Evolutionary conservation across 2,888 invertebrate species (phyloP).

Genomic region (Teinopalpus imperialis): DNA sequence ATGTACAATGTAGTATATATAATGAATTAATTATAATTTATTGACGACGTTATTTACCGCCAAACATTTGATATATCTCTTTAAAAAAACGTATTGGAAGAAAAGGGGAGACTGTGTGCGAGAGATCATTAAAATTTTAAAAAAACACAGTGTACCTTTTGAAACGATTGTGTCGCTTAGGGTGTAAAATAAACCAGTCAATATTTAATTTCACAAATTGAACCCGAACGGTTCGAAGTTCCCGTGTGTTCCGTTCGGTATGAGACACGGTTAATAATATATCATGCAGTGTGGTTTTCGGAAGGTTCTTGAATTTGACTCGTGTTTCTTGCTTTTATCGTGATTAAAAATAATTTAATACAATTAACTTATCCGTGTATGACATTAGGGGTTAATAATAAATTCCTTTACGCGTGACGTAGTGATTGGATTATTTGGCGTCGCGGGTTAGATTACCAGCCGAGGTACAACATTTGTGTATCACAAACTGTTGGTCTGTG

Average conservation of each 20-base stretch:
- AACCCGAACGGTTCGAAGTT: neutral
- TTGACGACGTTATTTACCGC: too few species aligned
- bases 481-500: too few species aligned
- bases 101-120: neutral
- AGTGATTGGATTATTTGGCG: too few species aligned
- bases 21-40: too few species aligned
- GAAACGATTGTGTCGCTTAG: constrained; percentile 18
- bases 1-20: too few species aligned
- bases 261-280: neutral
- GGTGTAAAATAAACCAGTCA: constrained; percentile 1
- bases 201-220: constrained; percentile 10
- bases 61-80: too few species aligned
- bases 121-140: constrained; percentile 1
- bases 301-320: neutral
- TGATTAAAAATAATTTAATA: neutral
- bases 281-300: neutral
- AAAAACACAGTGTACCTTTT: neutral
- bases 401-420: too few species aligned
- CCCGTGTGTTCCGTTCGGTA: neutral
- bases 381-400: too few species aligned
- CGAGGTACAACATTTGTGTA: too few species aligned
- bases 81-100: neutral
- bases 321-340: neutral
- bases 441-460: too few species aligned
- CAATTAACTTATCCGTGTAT: too few species aligned